Evolutionary conservation across 2,888 invertebrate genomes (phyloP), one percentile per base, ranked within the genome.

Genomic region (Mimas tiliae): DNA sequence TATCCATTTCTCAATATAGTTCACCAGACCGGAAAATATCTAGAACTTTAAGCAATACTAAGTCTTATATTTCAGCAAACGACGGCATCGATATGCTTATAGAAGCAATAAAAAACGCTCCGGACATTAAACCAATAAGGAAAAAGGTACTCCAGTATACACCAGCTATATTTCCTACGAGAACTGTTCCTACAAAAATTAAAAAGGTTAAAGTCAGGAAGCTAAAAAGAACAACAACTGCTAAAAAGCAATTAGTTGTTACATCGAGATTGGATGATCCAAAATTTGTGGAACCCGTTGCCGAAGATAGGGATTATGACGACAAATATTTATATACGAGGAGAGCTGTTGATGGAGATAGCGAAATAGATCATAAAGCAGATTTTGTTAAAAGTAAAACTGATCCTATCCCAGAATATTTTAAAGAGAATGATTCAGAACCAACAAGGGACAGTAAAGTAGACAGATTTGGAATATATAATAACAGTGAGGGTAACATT

Each of bases 61-160:
- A n/a, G 8, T 48, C 4, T 66, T 69, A 68, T 63, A 69, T 63
- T 86, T 67, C 80, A 91, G 91, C 74, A 1, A 82, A 84, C 12
- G 91, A 92, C 66, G 91, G 90, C 0, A 88, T 91, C 65, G 91
- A 92, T 72, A 69, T 91, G 69, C 70, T 91, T 47, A 84, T 91
- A 70, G 90, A 91, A 19, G 87, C 89, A 27, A 91, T 92, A 6
- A 86, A 85, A 82, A 86, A 78, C 69, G 87, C 91, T 55, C 92
- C 92, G 19, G 86, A 90, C 65, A 84, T 91, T 0, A 88, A 88
- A 76, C 68, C 77, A 8, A 80, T 83, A 3, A 77, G 76, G 66
- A 87, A 84, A 64, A 83, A 84, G 69, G 77, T 81, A 16, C 48
- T 82, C 16, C 63, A 77, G n/a, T 69, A 74, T 14, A 55, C 65